Conservation (phyloP, 2,113 vertebrate species). For the Mixornis gularis region DNA sequence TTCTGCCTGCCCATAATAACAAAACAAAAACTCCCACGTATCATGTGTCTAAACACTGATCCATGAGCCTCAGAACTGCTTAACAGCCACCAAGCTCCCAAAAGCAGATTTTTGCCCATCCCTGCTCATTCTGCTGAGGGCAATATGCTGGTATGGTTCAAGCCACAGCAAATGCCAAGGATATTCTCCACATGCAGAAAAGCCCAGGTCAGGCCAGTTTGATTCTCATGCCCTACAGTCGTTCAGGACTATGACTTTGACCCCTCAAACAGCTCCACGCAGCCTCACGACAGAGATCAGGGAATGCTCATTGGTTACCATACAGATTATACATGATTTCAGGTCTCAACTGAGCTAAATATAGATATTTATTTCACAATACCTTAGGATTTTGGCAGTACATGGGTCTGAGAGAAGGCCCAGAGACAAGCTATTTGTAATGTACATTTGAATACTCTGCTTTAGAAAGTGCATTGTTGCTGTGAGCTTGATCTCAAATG, state of each 20-base stretch:
- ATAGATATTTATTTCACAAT: neutral
- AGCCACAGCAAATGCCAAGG: neutral
- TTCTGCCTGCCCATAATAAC: neutral
- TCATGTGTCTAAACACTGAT: neutral
- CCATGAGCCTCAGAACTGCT: neutral
- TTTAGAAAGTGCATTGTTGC: neutral
- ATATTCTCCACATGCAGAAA: neutral
- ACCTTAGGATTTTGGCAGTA: neutral
- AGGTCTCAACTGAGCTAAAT: neutral
- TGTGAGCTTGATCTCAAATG: neutral
- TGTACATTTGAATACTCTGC: neutral
- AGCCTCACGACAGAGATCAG: neutral
- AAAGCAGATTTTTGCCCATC: neutral
- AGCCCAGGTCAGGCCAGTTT: neutral
- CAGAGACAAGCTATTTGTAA: neutral
- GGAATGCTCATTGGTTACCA: rapidly evolving
- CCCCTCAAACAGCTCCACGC: rapidly evolving
- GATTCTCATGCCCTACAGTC: neutral
- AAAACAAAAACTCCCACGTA: rapidly evolving
- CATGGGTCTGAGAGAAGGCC: neutral
- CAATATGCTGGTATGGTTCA: neutral
- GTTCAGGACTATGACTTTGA: neutral
- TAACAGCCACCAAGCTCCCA: neutral
- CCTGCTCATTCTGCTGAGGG: neutral
- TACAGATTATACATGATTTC: neutral